Percentiles rank a stretch among this genome's conserved stretches.
These are phyloP conservation scores for Thereuonema tuberculata DNA, from an alignment of 1,140 invertebrate genomes.

Conservation along the genomic window DNA sequence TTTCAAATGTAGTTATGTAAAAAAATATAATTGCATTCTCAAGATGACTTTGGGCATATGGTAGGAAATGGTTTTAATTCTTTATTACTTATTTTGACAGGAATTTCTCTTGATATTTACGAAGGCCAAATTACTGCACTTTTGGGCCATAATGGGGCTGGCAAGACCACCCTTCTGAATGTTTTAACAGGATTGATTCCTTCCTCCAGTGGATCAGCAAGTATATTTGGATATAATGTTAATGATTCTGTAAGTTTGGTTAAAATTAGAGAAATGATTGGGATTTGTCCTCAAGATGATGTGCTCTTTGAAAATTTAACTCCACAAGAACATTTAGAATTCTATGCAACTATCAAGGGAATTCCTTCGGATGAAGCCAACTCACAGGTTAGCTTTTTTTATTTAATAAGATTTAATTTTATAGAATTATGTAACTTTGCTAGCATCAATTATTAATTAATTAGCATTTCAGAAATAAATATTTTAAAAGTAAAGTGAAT, in stretches of 20 bases:
- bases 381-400: slow-evolving; percentile 4
- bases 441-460: too few relatives aligned
- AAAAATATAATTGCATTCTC: neutral
- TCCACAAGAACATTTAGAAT: slow-evolving; percentile 25
- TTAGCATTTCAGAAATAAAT: too few relatives aligned
- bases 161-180: slow-evolving; percentile 72
- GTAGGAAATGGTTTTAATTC: neutral
- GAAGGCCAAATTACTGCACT: slow-evolving; percentile 72
- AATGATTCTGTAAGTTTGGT: slow-evolving; percentile 55
- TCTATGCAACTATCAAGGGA: slow-evolving; percentile 32
- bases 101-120: slow-evolving; percentile 53
- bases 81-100: slow-evolving; percentile 23
- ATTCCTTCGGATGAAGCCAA: slow-evolving; percentile 9
- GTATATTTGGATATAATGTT: slow-evolving; percentile 59
- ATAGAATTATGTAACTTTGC: too few relatives aligned
- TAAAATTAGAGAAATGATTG: slow-evolving; percentile 54
- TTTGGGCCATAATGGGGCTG: slow-evolving; percentile 79
- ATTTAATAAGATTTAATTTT: slow-evolving; percentile 2
- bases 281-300: slow-evolving; percentile 37
- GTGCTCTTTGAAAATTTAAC: slow-evolving; percentile 25
- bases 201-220: slow-evolving; percentile 49
- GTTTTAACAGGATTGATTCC: slow-evolving; percentile 68
- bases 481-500: too few relatives aligned
- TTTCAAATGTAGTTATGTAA: too few relatives aligned
- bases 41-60: neutral